Percentiles rank a stretch among this genome's conserved stretches.
Evolutionary conservation across 1,140 invertebrate genomes (phyloP).

Genomic region (Drosophila kurseongensis): DNA sequence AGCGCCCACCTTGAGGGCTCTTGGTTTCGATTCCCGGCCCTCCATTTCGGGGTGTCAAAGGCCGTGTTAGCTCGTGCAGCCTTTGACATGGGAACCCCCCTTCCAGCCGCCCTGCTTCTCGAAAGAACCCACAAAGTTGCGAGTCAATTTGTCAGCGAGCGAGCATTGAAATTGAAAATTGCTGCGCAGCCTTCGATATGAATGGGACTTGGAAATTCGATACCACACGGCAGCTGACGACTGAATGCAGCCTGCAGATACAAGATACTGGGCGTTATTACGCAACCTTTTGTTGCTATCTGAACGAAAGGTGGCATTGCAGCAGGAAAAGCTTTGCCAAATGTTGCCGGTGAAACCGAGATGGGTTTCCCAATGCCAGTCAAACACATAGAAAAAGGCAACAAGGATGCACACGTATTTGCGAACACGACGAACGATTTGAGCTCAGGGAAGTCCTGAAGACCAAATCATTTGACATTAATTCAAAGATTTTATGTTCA

Average conservation of each 20-base stretch:
- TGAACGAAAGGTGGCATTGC: slow-evolving; percentile 12
- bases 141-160: slow-evolving; percentile 75
- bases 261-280: slow-evolving; percentile 45
- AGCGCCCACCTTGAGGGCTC: slow-evolving; percentile 42
- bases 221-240: slow-evolving; percentile 53
- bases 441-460: not conserved
- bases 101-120: slow-evolving; percentile 6
- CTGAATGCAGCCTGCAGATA: slow-evolving; percentile 39
- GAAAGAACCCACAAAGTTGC: slow-evolving; percentile 49
- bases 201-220: slow-evolving; percentile 70
- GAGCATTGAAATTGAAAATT: slow-evolving; percentile 72
- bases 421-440: not conserved
- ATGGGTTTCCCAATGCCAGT: slow-evolving; percentile 2
- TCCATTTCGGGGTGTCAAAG: slow-evolving; percentile 60
- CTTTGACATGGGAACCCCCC: slow-evolving; percentile 40
- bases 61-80: slow-evolving; percentile 66
- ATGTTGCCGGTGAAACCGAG: not conserved
- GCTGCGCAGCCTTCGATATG: slow-evolving; percentile 45
- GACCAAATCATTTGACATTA: no score
- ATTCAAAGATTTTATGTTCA: no score
- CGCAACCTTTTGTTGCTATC: slow-evolving; percentile 45
- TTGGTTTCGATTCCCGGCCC: slow-evolving; percentile 23
- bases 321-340: slow-evolving; percentile 14
- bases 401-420: not conserved
- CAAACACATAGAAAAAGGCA: not conserved